Base-by-base conservation (phyloP, 2,888 invertebrate genomes). In the Bembecia ichneumoniformis region DNA sequence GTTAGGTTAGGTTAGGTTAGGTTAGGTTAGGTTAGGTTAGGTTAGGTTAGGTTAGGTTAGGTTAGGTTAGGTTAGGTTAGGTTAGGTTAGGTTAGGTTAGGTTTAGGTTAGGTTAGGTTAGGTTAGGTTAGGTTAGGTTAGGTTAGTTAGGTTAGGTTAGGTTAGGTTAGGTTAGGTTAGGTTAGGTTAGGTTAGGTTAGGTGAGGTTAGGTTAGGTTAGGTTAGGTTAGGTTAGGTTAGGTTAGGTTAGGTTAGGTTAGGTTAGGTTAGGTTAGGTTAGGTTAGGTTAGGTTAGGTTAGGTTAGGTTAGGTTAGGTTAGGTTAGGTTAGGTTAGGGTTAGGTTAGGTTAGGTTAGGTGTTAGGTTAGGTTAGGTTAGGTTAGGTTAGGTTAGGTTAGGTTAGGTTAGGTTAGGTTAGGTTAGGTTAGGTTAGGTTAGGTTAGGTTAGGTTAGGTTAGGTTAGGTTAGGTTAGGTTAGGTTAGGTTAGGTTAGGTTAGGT, bases 1-100 rank as follows among this genome's bases (percentile, higher is more conserved):
- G 50, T 47, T 47, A 50, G 50, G 50, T 47, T 47, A 51, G 51
- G 51, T 48, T 48, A 48, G 51, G 51, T 48, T 48, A 48, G 51
- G 51, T 48, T 48, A 51, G 51, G 51, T 48, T 48, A 45, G 51
- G 48, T 47, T 47, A 50, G 50, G 50, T 35, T 47, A 47, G 47
- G 50, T 44, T 47, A 44, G 47, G 50, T 44, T 47, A 47, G 47
- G 50, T 47, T 47, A 47, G 50, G 50, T 47, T 47, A 47, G 50
- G 50, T 47, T 47, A 47, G 50, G 50, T 47, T 48, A 34, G 48
- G 48, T 48, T 48, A 43, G 48, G 50, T 47, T 47, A 47, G 50
- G 50, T 47, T 47, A 47, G 50, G 50, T n/a, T n/a, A n/a, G n/a
- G n/a, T n/a, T n/a, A n/a, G n/a, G n/a, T n/a, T n/a, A n/a, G n/a